Evolutionary conservation across 2,113 vertebrate genomes (phyloP).

Genomic region (Labrus mixtus): DNA sequence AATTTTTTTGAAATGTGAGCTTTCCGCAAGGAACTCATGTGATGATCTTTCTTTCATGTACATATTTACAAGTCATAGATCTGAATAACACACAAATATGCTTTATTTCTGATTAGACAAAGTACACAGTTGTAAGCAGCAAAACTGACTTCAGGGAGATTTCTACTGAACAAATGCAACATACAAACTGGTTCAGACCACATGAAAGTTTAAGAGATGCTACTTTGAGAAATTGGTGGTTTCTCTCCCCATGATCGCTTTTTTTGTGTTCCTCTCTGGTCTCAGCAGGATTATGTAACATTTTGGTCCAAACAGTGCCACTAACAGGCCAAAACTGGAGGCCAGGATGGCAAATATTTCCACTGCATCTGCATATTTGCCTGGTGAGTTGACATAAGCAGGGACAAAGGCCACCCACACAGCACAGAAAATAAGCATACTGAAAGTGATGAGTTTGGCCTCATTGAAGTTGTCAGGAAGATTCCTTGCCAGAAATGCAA

Average conservation of each 20-base stretch:
- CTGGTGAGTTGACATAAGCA: slow-evolving; percentile 80
- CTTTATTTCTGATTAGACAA: background rate
- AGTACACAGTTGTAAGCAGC: background rate
- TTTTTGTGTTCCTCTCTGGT: slow-evolving; percentile 81
- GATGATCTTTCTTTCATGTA: too few species aligned
- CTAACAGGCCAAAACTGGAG: slow-evolving; percentile 80
- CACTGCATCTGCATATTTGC: slow-evolving; percentile 79
- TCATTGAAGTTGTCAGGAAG: slow-evolving; percentile 80
- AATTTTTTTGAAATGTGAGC: too few species aligned
- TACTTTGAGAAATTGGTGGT: background rate
- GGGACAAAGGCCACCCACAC: slow-evolving; percentile 80
- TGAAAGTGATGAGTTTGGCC: slow-evolving; percentile 79
- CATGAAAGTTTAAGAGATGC: background rate
- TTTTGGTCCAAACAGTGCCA: slow-evolving; percentile 81
- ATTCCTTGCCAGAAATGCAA: slow-evolving; percentile 80
- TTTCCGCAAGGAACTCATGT: too few species aligned
- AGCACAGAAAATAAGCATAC: slow-evolving; percentile 83
- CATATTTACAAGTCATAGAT: too few species aligned
- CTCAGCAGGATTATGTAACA: slow-evolving; percentile 81
- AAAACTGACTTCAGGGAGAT: background rate
- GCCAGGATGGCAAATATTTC: slow-evolving; percentile 83
- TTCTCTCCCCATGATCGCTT: slow-evolving; percentile 65
- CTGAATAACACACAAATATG: too few species aligned
- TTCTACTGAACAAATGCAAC: background rate
- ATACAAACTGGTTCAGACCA: too few species aligned